Conservation (phyloP, 2,888 invertebrate genomes). For the Ecdyonurus torrentis region DNA sequence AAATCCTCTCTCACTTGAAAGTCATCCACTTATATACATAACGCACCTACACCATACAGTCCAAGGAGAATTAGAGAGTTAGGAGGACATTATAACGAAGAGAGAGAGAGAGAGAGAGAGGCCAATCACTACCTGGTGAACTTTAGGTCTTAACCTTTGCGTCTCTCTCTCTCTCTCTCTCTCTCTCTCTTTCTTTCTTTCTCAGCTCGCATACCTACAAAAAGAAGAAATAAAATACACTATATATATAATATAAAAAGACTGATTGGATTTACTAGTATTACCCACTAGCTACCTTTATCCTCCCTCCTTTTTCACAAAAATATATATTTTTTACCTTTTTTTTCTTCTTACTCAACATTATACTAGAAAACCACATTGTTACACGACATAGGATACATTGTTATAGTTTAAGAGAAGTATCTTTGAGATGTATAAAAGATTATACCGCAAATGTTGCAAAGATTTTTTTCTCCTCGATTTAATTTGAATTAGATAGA, state of each 20-base stretch:
- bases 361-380: not conserved
- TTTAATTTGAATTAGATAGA: not conserved
- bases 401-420: not conserved
- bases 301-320: not conserved
- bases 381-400: not conserved
- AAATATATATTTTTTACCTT: no score
- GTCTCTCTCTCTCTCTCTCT: conserved; percentile 8
- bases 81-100: not conserved
- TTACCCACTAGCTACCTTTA: no score
- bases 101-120: not conserved
- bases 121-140: not conserved
- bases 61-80: not conserved
- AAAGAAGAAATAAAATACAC: not conserved
- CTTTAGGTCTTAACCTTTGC: not conserved
- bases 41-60: no score
- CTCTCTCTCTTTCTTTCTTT: conserved; percentile 4
- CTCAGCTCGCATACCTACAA: not conserved
- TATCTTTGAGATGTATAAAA: not conserved
- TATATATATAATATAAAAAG: not conserved
- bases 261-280: not conserved
- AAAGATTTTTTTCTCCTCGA: not conserved
- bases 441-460: no score
- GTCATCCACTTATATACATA: not conserved
- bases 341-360: not conserved
- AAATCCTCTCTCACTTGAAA: not conserved